Conservation (phyloP, 2,113 vertebrate species). For the Naja naja region DNA sequence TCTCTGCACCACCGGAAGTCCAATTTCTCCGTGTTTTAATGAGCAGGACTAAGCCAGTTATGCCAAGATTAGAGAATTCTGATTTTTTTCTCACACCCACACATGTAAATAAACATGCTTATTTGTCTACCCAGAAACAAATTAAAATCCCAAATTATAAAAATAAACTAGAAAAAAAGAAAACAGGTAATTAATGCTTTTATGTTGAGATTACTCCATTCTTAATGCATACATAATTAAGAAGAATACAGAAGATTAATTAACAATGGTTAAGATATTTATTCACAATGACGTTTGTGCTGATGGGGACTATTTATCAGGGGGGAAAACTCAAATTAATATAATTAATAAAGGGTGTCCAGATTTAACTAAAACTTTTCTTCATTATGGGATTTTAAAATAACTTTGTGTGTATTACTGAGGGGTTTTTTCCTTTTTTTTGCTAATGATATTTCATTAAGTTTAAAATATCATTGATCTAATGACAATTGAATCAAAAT, state of each 20-base stretch:
- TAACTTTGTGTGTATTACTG: background rate
- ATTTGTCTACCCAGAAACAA: background rate
- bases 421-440: background rate
- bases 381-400: background rate
- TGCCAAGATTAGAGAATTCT: background rate
- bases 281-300: background rate
- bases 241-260: background rate
- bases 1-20: too few relatives aligned
- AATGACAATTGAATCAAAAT: background rate
- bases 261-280: background rate
- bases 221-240: background rate
- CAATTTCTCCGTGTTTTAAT: background rate
- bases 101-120: background rate
- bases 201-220: background rate
- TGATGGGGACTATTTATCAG: background rate
- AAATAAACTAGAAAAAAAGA: background rate
- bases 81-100: background rate
- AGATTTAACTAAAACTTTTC: background rate
- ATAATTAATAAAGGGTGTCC: background rate
- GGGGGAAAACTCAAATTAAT: background rate
- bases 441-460: background rate
- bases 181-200: background rate
- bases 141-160: background rate
- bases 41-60: background rate
- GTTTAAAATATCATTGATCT: background rate